A percentile compares a stretch with the other conserved stretches of the same genome.
These are phyloP conservation scores for Kuschelorhynchus macadamiae DNA, from an alignment of 2,888 invertebrate species.

Conservation along the genomic window DNA sequence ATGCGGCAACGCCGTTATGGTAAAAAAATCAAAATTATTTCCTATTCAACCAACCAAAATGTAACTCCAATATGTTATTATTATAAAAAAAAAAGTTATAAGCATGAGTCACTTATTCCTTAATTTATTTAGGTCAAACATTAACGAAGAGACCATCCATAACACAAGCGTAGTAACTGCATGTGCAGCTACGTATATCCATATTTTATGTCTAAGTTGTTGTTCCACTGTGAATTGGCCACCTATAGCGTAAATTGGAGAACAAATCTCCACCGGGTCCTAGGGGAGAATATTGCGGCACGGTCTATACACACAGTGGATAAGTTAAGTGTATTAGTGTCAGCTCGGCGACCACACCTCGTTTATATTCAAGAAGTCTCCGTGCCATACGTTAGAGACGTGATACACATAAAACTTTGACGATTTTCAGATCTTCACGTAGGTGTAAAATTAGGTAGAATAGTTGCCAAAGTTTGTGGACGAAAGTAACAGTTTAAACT, in stretches of 20 bases:
- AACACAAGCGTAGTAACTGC: too few relatives aligned
- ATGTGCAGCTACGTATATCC: conserved; percentile 15
- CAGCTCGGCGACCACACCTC: conserved; percentile 52
- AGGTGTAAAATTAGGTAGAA: conserved; percentile 12
- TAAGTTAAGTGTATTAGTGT: conserved; percentile 53
- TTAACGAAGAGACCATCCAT: too few relatives aligned
- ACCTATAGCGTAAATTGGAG: conserved; percentile 33
- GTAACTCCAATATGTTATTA: too few relatives aligned
- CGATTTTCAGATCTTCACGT: conserved; percentile 11
- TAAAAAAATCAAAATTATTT: too few relatives aligned
- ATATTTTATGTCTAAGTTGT: conserved; percentile 28
- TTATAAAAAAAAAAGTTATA: too few relatives aligned
- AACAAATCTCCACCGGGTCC: conserved; percentile 35
- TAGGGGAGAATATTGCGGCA: conserved; percentile 32
- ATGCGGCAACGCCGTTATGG: too few relatives aligned
- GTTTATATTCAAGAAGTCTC: conserved; percentile 56
- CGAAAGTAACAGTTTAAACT: conserved; percentile 18
- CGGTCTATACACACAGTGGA: conserved; percentile 46
- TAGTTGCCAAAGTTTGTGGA: conserved; percentile 10
- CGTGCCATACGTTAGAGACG: conserved; percentile 55
- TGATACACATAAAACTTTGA: conserved; percentile 39
- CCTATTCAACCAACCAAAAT: too few relatives aligned
- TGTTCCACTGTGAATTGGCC: conserved; percentile 28
- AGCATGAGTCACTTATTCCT: too few relatives aligned
- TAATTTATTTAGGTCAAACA: too few relatives aligned